Percentiles rank a stretch among this genome's conserved stretches.
Conservation (phyloP, 2,797 vertebrate genomes). For the Scolopax rusticola region DNA sequence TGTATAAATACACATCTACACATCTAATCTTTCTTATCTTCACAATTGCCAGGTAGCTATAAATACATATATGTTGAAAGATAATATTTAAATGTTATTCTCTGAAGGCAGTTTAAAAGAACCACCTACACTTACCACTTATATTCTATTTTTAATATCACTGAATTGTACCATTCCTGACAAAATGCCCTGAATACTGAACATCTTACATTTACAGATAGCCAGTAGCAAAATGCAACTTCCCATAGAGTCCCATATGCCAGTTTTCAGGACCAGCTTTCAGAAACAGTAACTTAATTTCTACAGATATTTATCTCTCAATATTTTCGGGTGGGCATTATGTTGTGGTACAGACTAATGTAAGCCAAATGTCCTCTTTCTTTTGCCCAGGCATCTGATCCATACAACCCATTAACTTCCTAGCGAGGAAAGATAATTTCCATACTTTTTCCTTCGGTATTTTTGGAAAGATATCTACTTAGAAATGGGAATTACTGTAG, state of each 20-base stretch:
- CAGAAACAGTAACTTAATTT: not conserved
- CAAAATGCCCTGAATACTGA: not conserved
- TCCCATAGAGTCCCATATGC: slow-evolving; percentile 26
- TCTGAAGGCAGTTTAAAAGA: slow-evolving; percentile 1
- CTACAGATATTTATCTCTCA: not conserved
- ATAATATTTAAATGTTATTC: not conserved
- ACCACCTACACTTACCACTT: slow-evolving; percentile 15
- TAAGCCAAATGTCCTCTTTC: not conserved
- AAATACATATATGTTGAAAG: not conserved
- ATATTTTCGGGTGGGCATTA: not conserved
- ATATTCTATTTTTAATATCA: slow-evolving; percentile 11
- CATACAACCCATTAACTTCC: not conserved
- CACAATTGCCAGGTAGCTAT: not conserved
- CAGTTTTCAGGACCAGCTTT: not conserved
- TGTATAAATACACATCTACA: not conserved
- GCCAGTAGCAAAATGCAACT: slow-evolving; percentile 11
- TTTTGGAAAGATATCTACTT: not conserved
- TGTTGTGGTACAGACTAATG: not conserved
- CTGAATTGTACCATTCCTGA: not conserved
- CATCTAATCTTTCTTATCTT: not conserved
- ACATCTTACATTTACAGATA: not conserved
- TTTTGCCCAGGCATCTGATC: not conserved
- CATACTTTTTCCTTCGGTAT: not conserved
- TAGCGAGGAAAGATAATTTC: not conserved
- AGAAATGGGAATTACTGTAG: not conserved